Base-by-base conservation (phyloP, 2,113 vertebrate genomes). In the Glaucomys volans region DNA sequence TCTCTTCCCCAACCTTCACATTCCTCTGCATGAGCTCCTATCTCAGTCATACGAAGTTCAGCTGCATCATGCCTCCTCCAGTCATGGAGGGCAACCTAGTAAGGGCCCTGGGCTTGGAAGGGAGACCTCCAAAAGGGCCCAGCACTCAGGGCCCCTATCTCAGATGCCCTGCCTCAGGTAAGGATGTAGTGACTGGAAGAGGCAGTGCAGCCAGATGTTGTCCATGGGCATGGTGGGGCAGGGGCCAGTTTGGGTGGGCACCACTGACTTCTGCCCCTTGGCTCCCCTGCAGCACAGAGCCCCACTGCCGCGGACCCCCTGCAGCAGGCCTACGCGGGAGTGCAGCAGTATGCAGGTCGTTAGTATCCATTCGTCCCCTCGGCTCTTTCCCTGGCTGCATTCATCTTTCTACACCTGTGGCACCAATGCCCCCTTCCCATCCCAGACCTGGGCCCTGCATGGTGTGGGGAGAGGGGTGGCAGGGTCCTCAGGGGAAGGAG, bases 311-410 rank as follows among this genome's bases (percentile, higher is more conserved):
- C 99, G 92, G 99, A 99, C 98, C 99, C 99, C 96, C 99, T 99
- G 98, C 99, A 99, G 98, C 99, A 99, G 99, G 99, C 99, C 98
- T 99, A 99, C 98, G 99, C 99, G 18, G 99, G 99, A 99, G 99
- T 99, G 99, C 99, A 99, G 99, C 99, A 99, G 99, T 99, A 99
- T 94, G 99, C 99, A 99, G 99, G 99, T 99, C 99, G 99, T 99
- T 99, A 99, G 99, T 99, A 99, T 99, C 99, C 98, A 95, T 97
- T 96, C 98, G 98, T 98, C 98, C 98, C 96, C 98, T 97, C 95
- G 97, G 98, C 95, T 66, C 93, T 98, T 98, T 97, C 94, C 95
- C 62, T 28, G 90, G 37, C 88, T n/a, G 37, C n/a, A 12, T 52
- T 87, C 35, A 13, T 79, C 54, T 96, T 42, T 77, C 94, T 54